A percentile compares a stretch with the other conserved stretches of the same genome.
These are phyloP conservation scores for Cremastobaeus sp. DNA, from an alignment of 2,888 invertebrate species.

Conservation along the genomic window DNA sequence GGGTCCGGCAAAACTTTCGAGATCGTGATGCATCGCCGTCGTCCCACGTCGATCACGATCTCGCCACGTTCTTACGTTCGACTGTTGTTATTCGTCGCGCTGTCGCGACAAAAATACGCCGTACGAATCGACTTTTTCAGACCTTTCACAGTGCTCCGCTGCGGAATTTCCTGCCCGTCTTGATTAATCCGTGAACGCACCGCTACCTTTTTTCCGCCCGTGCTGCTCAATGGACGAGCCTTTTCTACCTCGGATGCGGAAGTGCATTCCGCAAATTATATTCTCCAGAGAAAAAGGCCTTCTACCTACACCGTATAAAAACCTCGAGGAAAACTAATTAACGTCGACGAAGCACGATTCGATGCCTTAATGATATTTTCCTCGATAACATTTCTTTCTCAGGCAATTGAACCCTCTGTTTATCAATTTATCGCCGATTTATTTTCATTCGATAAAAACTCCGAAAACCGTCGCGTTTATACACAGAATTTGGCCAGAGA, in stretches of 20 bases:
- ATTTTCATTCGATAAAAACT: too few species aligned
- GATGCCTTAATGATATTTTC: too few species aligned
- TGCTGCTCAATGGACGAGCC: neutral
- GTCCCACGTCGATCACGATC: constrained; percentile 72
- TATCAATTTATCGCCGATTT: too few species aligned
- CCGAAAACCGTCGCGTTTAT: too few species aligned
- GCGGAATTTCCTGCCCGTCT: constrained; percentile 66
- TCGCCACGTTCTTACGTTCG: constrained; percentile 63
- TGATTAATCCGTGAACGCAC: constrained; percentile 68
- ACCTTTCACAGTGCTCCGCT: constrained; percentile 35
- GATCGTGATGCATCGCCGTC: constrained; percentile 72
- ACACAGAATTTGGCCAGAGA: too few species aligned
- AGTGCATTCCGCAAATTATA: constrained; percentile 36
- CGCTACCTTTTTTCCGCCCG: constrained; percentile 40
- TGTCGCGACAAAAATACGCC: constrained; percentile 57
- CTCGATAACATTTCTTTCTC: too few species aligned
- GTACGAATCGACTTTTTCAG: constrained; percentile 58
- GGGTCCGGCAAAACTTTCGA: constrained; percentile 73
- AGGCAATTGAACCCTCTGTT: too few species aligned
- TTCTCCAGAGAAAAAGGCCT: neutral
- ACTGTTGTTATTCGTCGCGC: constrained; percentile 62
- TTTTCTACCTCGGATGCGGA: constrained; percentile 25
- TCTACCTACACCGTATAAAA: constrained; percentile 1
- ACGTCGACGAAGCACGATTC: too few species aligned
- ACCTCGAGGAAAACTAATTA: constrained; percentile 25